Evolutionary conservation across 1,140 invertebrate genomes (phyloP).

Genomic region (Pogonognathellus flavescens): DNA sequence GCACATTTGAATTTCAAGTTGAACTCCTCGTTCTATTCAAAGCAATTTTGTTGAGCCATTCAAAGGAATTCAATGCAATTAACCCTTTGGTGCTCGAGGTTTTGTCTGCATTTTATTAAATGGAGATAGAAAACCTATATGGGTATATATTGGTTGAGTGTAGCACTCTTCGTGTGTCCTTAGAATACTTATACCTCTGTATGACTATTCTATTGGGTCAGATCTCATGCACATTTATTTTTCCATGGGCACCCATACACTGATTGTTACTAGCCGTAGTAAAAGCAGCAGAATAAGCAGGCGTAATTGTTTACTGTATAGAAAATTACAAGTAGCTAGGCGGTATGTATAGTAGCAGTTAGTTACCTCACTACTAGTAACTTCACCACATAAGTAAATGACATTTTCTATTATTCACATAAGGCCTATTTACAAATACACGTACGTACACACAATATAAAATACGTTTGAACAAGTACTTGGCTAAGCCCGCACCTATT

Average conservation of each 20-base stretch:
- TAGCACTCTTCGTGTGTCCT: not conserved
- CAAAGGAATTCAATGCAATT: slow-evolving; percentile 58
- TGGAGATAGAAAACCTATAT: not conserved
- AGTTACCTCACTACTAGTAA: not conserved
- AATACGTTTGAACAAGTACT: slow-evolving; percentile 30
- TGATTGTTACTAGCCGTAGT: too few relatives aligned
- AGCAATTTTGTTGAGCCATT: slow-evolving; percentile 35
- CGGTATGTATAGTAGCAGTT: not conserved
- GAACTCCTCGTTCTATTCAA: slow-evolving; percentile 42
- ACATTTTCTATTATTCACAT: slow-evolving; percentile 41
- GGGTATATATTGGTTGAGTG: not conserved
- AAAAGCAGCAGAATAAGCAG: not conserved
- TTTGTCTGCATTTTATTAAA: slow-evolving; percentile 43
- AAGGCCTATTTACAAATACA: slow-evolving; percentile 43
- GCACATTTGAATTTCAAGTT: slow-evolving; percentile 39
- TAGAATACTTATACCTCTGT: not conserved
- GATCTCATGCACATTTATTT: slow-evolving; percentile 49
- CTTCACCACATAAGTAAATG: not conserved
- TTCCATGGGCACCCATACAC: not conserved
- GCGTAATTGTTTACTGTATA: slow-evolving; percentile 16
- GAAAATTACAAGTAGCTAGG: not conserved
- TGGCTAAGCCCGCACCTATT: slow-evolving; percentile 16
- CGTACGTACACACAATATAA: slow-evolving; percentile 16
- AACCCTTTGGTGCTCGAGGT: slow-evolving; percentile 58
- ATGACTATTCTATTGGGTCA: not conserved